phyloP scores from a whole-genome alignment of 2,888 invertebrate genomes.

The Onchidella celtica region DNA sequence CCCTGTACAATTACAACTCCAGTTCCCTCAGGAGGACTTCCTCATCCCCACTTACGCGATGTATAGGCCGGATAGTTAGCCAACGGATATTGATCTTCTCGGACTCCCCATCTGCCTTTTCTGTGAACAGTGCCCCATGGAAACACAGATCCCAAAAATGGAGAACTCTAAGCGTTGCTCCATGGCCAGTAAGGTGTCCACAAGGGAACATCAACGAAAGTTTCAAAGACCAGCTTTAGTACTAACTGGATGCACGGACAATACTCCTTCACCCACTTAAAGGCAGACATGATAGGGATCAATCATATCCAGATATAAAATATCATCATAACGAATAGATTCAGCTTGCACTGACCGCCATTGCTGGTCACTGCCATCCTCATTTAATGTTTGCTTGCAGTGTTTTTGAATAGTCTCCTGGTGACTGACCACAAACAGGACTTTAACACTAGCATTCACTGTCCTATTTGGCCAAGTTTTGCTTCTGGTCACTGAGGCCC shows the following conservation, averaged over 20 bases:
- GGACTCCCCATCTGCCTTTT: neutral
- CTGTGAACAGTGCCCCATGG: neutral
- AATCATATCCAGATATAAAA: constrained; percentile 7
- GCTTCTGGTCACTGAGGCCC: neutral
- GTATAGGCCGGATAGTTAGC: neutral
- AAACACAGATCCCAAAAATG: constrained; percentile 3
- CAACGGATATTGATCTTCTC: neutral
- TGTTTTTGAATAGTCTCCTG: too few species aligned
- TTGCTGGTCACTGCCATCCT: too few species aligned
- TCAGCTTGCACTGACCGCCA: neutral
- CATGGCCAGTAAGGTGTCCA: neutral
- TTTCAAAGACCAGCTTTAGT: constrained; percentile 24
- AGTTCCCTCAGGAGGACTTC: too few species aligned
- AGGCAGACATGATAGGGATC: constrained; percentile 19
- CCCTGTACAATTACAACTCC: too few species aligned
- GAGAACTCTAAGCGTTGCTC: neutral
- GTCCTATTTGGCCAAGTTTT: constrained; percentile 2
- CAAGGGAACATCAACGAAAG: constrained; percentile 30
- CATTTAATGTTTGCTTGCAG: neutral
- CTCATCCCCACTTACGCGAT: neutral
- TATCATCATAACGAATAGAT: neutral
- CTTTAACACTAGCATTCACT: constrained; percentile 1
- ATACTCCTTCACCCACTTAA: constrained; percentile 29
- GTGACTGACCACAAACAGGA: constrained; percentile 19
- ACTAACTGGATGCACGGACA: constrained; percentile 25